A percentile compares a stretch with the other conserved stretches of the same genome.
Conservation (phyloP, 1,140 invertebrate genomes). For the Homarus americanus region DNA sequence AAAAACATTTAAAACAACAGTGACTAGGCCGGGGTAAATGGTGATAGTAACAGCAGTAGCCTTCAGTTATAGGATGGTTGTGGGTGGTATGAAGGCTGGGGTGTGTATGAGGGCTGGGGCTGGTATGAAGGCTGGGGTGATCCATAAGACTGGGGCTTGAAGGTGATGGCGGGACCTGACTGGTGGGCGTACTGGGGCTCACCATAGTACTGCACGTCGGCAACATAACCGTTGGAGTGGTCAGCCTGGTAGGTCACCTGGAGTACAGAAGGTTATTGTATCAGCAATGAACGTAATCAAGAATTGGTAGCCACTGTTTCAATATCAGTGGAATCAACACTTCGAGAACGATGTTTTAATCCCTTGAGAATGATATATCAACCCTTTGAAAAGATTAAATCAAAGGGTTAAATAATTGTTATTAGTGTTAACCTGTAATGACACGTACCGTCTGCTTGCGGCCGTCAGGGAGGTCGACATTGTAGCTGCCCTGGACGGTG, state of each 20-base stretch:
- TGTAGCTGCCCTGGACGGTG: slow-evolving; percentile 74
- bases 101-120: not conserved
- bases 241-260: slow-evolving; percentile 21
- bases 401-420: too few relatives aligned
- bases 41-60: too few relatives aligned
- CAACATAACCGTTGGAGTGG: not conserved
- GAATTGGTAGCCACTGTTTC: too few relatives aligned
- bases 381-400: too few relatives aligned
- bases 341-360: too few relatives aligned
- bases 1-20: too few relatives aligned
- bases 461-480: slow-evolving; percentile 76
- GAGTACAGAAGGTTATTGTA: not conserved
- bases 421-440: not conserved
- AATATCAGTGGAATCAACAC: too few relatives aligned
- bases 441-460: slow-evolving; percentile 75
- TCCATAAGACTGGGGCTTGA: not conserved
- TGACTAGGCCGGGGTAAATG: too few relatives aligned
- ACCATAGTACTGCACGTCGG: not conserved
- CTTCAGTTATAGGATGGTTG: not conserved
- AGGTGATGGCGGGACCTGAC: not conserved
- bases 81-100: not conserved
- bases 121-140: not conserved
- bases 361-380: too few relatives aligned
- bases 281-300: too few relatives aligned
- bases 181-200: not conserved